These are phyloP conservation scores for Hippocampus comes DNA, from an alignment of 2,113 vertebrate genomes.

Conservation along the genomic window DNA sequence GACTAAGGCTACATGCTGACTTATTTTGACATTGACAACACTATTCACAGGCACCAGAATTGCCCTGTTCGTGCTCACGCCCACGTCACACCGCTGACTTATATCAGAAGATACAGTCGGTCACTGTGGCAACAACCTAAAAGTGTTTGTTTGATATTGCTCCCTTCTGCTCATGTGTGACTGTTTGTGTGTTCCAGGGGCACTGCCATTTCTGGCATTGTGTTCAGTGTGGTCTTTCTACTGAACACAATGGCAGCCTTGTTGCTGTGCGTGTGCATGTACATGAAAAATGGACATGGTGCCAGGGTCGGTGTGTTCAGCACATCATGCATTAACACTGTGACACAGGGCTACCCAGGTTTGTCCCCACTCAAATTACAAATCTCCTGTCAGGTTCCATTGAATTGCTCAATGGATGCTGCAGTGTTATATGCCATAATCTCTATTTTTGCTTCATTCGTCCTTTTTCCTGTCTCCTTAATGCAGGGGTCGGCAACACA, in stretches of 20 bases:
- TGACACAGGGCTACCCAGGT: constrained; percentile 80
- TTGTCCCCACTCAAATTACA: constrained; percentile 22
- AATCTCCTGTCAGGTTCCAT: background rate
- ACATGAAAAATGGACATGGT: constrained; percentile 80
- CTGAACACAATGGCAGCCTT: constrained; percentile 85
- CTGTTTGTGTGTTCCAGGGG: constrained; percentile 73
- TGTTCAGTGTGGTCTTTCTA: constrained; percentile 89
- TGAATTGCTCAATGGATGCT: background rate
- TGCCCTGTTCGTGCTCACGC: too few species aligned
- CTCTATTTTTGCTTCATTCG: too few species aligned
- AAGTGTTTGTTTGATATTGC: background rate
- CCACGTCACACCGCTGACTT: constrained; percentile 23
- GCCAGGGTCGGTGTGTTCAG: constrained; percentile 80
- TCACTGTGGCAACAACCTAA: constrained; percentile 38
- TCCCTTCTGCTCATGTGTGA: constrained; percentile 26
- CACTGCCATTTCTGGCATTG: constrained; percentile 87
- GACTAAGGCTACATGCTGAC: background rate
- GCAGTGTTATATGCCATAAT: background rate
- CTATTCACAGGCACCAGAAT: constrained; percentile 3
- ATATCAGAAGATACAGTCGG: constrained; percentile 26
- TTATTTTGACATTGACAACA: background rate
- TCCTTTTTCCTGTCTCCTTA: too few species aligned
- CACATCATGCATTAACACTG: constrained; percentile 76
- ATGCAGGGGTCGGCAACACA: too few species aligned
- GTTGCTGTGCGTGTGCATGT: constrained; percentile 89